Conservation (phyloP, 2,797 vertebrate species). For the Acropternis orthonyx region DNA sequence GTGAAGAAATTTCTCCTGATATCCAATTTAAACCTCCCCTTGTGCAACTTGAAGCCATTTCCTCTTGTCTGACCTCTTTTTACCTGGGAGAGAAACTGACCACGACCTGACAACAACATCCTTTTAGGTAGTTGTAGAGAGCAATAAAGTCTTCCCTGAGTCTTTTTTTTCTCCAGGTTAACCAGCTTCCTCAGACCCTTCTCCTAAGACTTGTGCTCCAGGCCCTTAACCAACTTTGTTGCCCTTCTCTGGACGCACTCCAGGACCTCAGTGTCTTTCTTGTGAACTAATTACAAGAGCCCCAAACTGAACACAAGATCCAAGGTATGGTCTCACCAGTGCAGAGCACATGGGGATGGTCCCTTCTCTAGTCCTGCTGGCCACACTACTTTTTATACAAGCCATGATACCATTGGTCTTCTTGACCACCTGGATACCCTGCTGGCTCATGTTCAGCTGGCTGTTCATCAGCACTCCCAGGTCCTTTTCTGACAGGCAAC, state of each 20-base stretch:
- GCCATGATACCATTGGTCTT: not conserved
- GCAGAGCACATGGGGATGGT: not conserved
- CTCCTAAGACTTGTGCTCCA: not conserved
- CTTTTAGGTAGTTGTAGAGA: not conserved
- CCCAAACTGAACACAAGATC: not conserved
- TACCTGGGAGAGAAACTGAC: not conserved
- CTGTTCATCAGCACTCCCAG: not conserved
- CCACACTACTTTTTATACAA: not conserved
- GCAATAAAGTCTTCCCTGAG: not conserved
- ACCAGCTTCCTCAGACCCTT: not conserved
- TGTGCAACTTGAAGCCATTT: not conserved
- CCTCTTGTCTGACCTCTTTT: not conserved
- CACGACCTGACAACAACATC: not conserved
- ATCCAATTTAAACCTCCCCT: not conserved
- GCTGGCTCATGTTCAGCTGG: not conserved
- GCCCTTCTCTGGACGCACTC: fast-evolving
- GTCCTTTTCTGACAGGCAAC: too few relatives aligned
- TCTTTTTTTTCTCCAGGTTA: not conserved
- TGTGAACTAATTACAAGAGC: not conserved
- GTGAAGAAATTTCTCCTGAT: not conserved
- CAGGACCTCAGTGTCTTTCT: not conserved
- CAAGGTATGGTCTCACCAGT: not conserved
- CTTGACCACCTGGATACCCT: not conserved
- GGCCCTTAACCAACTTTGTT: not conserved
- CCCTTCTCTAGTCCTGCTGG: not conserved